Percentiles rank a stretch among this genome's conserved stretches.
phyloP scores from a whole-genome alignment of 2,113 vertebrate species.

The Polyodon spathula region DNA sequence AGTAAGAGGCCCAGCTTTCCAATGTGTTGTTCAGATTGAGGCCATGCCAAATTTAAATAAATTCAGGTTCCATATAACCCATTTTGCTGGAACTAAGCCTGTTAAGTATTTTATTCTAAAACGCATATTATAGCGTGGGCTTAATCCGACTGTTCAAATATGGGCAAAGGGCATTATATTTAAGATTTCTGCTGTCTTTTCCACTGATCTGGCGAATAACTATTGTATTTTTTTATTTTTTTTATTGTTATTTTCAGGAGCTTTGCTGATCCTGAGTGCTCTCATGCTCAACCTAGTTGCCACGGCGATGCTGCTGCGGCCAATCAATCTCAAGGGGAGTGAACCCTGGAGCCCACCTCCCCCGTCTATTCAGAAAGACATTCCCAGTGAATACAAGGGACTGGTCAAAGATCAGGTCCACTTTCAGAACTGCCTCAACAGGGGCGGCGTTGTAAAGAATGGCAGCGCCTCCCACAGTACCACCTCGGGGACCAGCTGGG shows the following conservation, averaged over 20 bases:
- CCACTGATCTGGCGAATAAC: background rate
- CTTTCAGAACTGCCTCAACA: conserved; percentile 40
- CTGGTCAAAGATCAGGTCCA: conserved; percentile 39
- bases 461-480: conserved; percentile 44
- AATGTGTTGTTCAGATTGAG: too few species aligned
- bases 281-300: conserved; percentile 81
- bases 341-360: conserved; percentile 18
- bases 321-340: conserved; percentile 34
- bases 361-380: conserved; percentile 35
- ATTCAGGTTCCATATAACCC: too few species aligned
- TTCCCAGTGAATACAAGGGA: conserved; percentile 33
- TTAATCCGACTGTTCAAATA: too few species aligned
- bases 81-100: too few species aligned
- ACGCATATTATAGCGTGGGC: too few species aligned
- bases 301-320: conserved; percentile 78
- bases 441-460: conserved; percentile 43
- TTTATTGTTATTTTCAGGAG: conserved; percentile 49
- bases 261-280: conserved; percentile 76
- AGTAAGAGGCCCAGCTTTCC: too few species aligned
- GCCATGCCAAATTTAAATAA: too few species aligned
- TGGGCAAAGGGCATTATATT: too few species aligned
- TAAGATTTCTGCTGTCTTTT: conserved; percentile 1
- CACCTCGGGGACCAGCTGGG: conserved; percentile 25
- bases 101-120: too few species aligned
- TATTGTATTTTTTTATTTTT: background rate